phyloP scores from a whole-genome alignment of 2,888 invertebrate species.

The Leptura quadrifasciata region DNA sequence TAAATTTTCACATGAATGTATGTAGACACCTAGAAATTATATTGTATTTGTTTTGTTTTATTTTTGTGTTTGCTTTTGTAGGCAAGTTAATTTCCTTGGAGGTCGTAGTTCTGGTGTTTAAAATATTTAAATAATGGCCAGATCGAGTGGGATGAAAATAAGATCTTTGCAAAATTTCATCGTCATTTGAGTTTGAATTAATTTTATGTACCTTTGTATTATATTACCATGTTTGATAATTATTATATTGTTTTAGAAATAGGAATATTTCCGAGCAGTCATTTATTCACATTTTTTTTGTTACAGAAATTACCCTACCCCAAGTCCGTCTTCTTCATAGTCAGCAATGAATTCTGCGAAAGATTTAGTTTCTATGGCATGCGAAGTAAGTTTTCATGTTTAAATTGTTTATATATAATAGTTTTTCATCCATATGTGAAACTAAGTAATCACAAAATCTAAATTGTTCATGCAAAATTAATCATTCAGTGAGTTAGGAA shows the following conservation, averaged over 20 bases:
- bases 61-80: neutral
- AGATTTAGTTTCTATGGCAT: constrained; percentile 98
- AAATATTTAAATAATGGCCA: too few relatives aligned
- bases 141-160: too few relatives aligned
- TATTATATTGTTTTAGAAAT: too few relatives aligned
- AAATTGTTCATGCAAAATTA: too few relatives aligned
- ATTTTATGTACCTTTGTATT: neutral
- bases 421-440: too few relatives aligned
- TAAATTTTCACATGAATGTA: too few relatives aligned
- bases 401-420: constrained; percentile 1
- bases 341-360: constrained; percentile 98
- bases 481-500: too few relatives aligned
- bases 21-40: too few relatives aligned
- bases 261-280: too few relatives aligned
- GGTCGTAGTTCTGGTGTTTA: neutral
- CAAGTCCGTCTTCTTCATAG: constrained; percentile 92
- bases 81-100: neutral
- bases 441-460: too few relatives aligned
- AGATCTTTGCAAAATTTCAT: neutral
- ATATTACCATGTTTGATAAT: too few relatives aligned
- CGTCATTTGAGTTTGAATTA: neutral
- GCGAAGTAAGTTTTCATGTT: constrained; percentile 89
- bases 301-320: constrained; percentile 87
- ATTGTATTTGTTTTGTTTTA: too few relatives aligned
- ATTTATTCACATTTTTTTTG: constrained; percentile 63